Percentiles rank a stretch among this genome's conserved stretches.
These are phyloP conservation scores for Chelonia mydas DNA, from an alignment of 2,797 vertebrate species.

Conservation along the genomic window DNA sequence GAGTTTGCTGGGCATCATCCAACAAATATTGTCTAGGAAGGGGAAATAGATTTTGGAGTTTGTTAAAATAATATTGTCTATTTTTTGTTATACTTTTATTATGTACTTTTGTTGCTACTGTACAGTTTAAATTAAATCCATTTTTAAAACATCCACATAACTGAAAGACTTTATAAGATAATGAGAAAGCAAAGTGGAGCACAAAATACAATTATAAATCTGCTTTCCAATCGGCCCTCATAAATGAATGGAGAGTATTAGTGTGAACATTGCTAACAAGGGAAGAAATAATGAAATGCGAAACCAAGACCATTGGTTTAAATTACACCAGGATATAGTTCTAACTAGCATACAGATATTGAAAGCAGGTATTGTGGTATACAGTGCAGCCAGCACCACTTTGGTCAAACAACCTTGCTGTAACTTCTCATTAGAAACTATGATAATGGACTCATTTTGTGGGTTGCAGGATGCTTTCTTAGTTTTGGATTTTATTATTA, in stretches of 20 bases:
- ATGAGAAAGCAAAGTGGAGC: background rate
- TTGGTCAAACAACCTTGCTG: background rate
- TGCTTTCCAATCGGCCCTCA: background rate
- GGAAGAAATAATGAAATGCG: fast-evolving
- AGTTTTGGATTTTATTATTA: background rate
- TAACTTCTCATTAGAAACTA: slow-evolving; percentile 3
- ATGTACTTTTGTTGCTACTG: background rate
- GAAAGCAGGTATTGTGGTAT: background rate
- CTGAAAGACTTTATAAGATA: background rate
- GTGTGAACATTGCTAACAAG: background rate
- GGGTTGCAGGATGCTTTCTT: background rate
- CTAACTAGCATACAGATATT: background rate
- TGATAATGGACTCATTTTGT: background rate
- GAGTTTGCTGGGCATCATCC: background rate
- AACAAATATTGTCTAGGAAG: background rate
- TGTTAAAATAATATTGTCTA: background rate
- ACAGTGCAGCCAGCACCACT: fast-evolving
- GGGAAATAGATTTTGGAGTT: background rate
- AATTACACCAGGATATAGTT: background rate
- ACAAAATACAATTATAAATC: background rate
- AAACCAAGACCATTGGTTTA: background rate
- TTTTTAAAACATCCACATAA: background rate
- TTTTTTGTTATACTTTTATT: background rate
- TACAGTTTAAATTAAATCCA: background rate
- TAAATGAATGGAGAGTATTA: background rate